Evolutionary conservation across 2,113 vertebrate species (phyloP), one percentile per base, ranked within the genome.

Genomic region (Furnarius figulus): DNA sequence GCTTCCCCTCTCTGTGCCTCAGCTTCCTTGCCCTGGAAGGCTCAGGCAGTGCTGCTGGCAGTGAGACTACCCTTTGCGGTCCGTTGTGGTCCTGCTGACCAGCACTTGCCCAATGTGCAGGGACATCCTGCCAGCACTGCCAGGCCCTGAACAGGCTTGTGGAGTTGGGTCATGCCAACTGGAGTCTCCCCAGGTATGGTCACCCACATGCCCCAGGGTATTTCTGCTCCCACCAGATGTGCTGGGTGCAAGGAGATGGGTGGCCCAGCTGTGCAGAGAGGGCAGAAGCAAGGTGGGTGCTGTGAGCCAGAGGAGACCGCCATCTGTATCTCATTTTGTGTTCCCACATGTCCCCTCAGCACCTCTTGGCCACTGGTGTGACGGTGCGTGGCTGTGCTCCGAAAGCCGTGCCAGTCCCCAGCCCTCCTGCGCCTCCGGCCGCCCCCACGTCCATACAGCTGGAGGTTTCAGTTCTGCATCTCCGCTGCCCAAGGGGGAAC

Each of bases 381-480:
- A 9, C 3, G 7, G 47, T 10, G 67, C 5, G 0, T 75, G 81
- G 85, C 76, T 46, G 12, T 27, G 65, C 85, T 27, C 68, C 1
- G 2, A 28, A 6, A 23, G 27, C 56, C 0, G 0, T 5, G 50
- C 56, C 2, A 4, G 37, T 21, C 68, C 50, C 68, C 73, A 6
- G 44, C 79, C 67, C 42, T 47, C 8, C 65, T 16, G 40, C 3
- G 5, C 31, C 31, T 46, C 68, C 42, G 19, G 53, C 93, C 85
- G 62, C 95, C 52, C 93, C 85, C 56, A 61, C 95, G 72, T 71
- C 96, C 89, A 50, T 79, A 44, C 98, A 98, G 97, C 98, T 98
- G 98, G 75, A 93, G 96, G 97, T 98, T 98, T 98, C 98, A 92
- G 91, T 98, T 98, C 98, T 98, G 96, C 97, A 96, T 98, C 97